phyloP scores from a whole-genome alignment of 2,888 invertebrate genomes.

The Lydus trimaculatus region DNA sequence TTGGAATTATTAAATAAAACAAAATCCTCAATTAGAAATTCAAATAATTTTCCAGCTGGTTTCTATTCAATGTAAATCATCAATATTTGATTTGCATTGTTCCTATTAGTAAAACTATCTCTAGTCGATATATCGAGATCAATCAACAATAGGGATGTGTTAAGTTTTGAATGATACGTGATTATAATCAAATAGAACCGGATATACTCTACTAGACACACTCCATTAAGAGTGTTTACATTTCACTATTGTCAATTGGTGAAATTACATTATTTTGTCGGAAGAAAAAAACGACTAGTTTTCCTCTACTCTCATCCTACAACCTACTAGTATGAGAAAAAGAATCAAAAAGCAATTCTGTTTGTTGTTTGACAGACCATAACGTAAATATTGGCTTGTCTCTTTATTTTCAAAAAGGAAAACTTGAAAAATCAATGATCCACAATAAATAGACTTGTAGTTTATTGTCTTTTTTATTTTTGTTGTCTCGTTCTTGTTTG shows the following conservation, averaged over 20 bases:
- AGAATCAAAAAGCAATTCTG: neutral
- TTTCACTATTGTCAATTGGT: neutral
- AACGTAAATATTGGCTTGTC: neutral
- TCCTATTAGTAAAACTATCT: neutral
- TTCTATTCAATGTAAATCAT: too few species aligned
- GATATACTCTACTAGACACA: too few species aligned
- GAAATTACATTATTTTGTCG: neutral
- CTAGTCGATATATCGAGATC: neutral
- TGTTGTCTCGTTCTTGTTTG: neutral
- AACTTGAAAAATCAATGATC: slow-evolving; percentile 26
- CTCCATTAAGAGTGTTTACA: neutral
- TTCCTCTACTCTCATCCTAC: neutral
- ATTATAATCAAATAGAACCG: neutral
- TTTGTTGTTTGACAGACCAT: neutral
- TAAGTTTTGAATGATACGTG: neutral
- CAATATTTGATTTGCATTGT: neutral
- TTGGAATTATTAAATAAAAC: too few species aligned
- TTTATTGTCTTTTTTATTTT: slow-evolving; percentile 23
- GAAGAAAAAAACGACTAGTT: neutral
- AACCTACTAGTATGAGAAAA: too few species aligned
- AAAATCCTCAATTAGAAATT: too few species aligned
- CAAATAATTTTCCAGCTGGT: too few species aligned
- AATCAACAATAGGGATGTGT: neutral
- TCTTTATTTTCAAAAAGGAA: neutral
- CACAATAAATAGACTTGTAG: slow-evolving; percentile 29